Percentiles rank a stretch among this genome's conserved stretches.
Evolutionary conservation across 1,140 invertebrate species (phyloP).

Genomic region (Fopius arisanus): DNA sequence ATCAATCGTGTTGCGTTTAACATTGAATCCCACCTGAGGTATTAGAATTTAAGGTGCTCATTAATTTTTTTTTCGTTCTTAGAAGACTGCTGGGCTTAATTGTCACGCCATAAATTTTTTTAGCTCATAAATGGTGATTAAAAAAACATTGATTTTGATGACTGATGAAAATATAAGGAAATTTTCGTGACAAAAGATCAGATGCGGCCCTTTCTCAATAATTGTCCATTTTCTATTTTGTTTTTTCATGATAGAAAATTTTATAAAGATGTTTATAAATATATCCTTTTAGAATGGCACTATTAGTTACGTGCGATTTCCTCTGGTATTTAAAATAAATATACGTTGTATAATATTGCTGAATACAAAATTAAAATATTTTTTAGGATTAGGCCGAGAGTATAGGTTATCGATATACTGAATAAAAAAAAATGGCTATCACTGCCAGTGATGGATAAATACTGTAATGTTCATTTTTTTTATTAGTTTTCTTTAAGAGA

Average conservation of each 20-base stretch:
- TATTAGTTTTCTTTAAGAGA: constrained; percentile 4
- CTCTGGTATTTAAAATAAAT: constrained; percentile 28
- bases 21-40: neutral
- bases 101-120: constrained; percentile 1
- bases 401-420: constrained; percentile 4
- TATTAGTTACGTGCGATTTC: constrained; percentile 18
- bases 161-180: constrained; percentile 5
- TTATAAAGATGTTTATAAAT: neutral
- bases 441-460: constrained; percentile 19
- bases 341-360: constrained; percentile 26
- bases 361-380: constrained; percentile 31
- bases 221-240: neutral
- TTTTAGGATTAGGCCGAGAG: constrained; percentile 19
- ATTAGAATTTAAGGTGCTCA: constrained; percentile 11
- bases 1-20: neutral
- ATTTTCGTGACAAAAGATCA: neutral
- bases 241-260: constrained; percentile 1
- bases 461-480: constrained; percentile 16
- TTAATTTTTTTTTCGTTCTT: neutral
- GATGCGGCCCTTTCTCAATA: constrained; percentile 12
- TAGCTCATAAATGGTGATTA: neutral
- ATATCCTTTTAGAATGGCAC: constrained; percentile 21
- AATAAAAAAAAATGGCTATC: constrained; percentile 22
- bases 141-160: constrained; percentile 5
- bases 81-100: constrained; percentile 3